Base-by-base conservation (phyloP, 2,888 invertebrate species). In the Synergus umbraculus region DNA sequence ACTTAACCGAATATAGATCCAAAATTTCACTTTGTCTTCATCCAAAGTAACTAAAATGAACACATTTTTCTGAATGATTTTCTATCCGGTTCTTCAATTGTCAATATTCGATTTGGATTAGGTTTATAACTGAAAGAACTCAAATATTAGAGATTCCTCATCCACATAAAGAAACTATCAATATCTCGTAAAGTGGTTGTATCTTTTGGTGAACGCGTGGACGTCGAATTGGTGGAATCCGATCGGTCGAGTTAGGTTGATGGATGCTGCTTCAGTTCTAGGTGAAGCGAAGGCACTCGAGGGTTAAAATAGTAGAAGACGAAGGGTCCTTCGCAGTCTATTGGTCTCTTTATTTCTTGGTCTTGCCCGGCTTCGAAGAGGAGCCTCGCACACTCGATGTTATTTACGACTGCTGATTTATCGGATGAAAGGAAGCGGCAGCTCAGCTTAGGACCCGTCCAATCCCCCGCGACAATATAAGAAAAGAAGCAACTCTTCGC, bases 331-430 rank as follows among this genome's bases (percentile, higher is more conserved):
- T 85, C 83, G 85, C 80, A 85, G 87, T 86, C 89, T 87, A 89
- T 88, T 86, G 89, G 87, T 85, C 88, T 88, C 89, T 89, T 90
- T 89, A 90, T 91, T 91, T 90, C 88, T 86, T 86, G 87, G 85
- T 86, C 83, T 83, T 82, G 81, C 82, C 81, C 85, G 87, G 83
- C 83, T 84, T 84, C 84, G 82, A 85, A 87, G 87, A 85, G 86
- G 84, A 87, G 84, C 83, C 83, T 83, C 84, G 85, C 83, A 81
- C 88, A 87, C 90, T 89, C 89, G 87, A 89, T 89, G 89, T 90
- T 91, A 91, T 91, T 91, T 91, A 91, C 89, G 91, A 87, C 86
- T 85, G 85, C 88, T 91, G 91, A 91, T 91, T 91, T 91, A 91
- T 91, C 90, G 90, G 88, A 88, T 85, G 87, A 89, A 87, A 89